Evolutionary conservation across 2,113 vertebrate species (phyloP), one percentile per base, ranked within the genome.

Genomic region (Scalopus aquaticus): DNA sequence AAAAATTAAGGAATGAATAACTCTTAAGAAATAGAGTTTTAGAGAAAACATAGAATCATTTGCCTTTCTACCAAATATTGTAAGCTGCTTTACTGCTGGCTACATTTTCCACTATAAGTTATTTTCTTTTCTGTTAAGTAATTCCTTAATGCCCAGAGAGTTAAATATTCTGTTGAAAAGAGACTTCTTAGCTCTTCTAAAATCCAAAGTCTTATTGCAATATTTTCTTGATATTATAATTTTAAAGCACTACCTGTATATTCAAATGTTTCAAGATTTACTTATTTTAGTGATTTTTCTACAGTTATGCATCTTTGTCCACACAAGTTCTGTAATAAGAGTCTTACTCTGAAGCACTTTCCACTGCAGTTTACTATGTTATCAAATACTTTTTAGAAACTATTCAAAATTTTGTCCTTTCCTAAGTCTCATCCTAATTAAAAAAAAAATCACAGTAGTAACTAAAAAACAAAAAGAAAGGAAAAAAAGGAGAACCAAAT

Each of bases 71-170:
- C 78, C 26, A 83, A 42, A 96, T 81, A 82, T 5, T 77, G 0
- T 92, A 79, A 88, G 70, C 62, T 9, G 51, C 42, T 94, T 94
- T 86, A 73, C 22, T 69, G n/a, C 56, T 78, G 7, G 9, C 49
- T 88, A 78, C 42, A 60, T 90, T 72, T 93, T 80, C 8, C 35
- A 76, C 39, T 5, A 32, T 67, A 30, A 9, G 20, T 76, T 87
- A 56, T 95, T 95, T 96, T 64, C 58, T 93, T 96, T 91, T 81
- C 62, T 90, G 62, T 42, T 96, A 81, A 95, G 56, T 88, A 88
- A 90, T 94, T 80, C 20, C 26, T 96, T 91, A 93, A 95, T 81
- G 32, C 76, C 37, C 42, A 90, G 12, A 4, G 30, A 88, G 49
- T 81, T 90, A 92, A 93, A 91, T 32, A 89, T 84, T 90, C 42